Conservation (phyloP, 2,888 invertebrate species). For the Hirtodrosophila cameraria region DNA sequence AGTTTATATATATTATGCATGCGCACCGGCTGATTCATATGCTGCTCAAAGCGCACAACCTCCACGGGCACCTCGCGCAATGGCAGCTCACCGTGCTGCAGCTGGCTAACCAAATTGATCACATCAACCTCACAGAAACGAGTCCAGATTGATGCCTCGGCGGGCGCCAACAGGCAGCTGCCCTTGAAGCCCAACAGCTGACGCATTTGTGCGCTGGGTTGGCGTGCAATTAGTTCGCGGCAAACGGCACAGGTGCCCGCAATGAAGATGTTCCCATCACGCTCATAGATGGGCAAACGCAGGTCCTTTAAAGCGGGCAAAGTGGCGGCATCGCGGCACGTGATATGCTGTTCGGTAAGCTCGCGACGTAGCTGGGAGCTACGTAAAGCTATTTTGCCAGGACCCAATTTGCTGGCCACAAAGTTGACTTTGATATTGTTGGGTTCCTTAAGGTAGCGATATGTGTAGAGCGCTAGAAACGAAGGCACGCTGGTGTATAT, state of each 20-base stretch:
- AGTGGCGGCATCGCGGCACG: conserved; percentile 74
- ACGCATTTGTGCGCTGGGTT: conserved; percentile 66
- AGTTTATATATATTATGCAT: conserved; percentile 94
- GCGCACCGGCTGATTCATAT: conserved; percentile 92
- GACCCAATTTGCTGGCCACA: conserved; percentile 65
- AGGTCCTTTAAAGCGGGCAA: conserved; percentile 79
- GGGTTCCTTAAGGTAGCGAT: conserved; percentile 86
- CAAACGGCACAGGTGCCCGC: conserved; percentile 92
- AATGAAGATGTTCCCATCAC: conserved; percentile 86
- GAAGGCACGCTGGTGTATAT: conserved; percentile 87
- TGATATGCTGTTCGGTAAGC: conserved; percentile 79
- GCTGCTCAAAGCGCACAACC: conserved; percentile 91
- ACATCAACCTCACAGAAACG: conserved; percentile 95
- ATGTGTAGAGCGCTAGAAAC: conserved; percentile 87
- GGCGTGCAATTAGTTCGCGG: conserved; percentile 86
- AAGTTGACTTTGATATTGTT: conserved; percentile 84
- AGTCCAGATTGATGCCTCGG: conserved; percentile 95
- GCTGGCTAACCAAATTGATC: conserved; percentile 84
- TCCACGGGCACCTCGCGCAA: conserved; percentile 87
- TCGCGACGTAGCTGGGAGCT: conserved; percentile 73
- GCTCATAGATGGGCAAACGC: conserved; percentile 87
- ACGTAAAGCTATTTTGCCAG: conserved; percentile 69
- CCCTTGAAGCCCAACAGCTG: conserved; percentile 90
- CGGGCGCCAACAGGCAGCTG: conserved; percentile 91
- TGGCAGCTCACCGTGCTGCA: conserved; percentile 83